Percentiles rank a stretch among this genome's conserved stretches.
These are phyloP conservation scores for Orthochromis indermauri DNA, from an alignment of 2,113 vertebrate genomes.

Conservation along the genomic window DNA sequence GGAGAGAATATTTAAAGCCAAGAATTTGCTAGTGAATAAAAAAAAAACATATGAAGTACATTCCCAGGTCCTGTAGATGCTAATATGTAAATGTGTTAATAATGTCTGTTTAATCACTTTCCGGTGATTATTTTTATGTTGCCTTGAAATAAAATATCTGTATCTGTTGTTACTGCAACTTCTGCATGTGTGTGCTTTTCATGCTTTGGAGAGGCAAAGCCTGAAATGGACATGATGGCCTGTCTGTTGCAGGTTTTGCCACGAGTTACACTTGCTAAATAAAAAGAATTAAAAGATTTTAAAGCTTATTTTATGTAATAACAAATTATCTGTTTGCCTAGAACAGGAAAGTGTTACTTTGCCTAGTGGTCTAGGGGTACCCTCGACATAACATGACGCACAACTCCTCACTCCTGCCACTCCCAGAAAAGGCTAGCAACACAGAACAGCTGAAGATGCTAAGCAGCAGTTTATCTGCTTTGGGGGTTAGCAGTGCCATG, in stretches of 20 bases:
- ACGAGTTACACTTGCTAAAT: background rate
- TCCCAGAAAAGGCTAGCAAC: background rate
- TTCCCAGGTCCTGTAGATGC: background rate
- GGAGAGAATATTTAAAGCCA: background rate
- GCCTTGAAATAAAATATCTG: accelerated
- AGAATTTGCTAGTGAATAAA: background rate
- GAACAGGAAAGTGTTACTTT: background rate
- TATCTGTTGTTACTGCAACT: accelerated
- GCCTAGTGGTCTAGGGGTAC: background rate
- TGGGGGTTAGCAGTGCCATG: background rate
- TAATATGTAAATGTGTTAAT: background rate
- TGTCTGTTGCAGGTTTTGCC: background rate
- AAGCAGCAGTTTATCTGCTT: background rate
- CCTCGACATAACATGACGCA: background rate
- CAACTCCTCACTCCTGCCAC: background rate
- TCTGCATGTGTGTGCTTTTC: background rate
- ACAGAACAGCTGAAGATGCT: background rate
- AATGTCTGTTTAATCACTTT: background rate
- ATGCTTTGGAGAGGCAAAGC: background rate
- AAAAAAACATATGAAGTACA: background rate
- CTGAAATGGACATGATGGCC: accelerated
- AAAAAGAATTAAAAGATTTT: background rate
- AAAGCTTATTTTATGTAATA: background rate
- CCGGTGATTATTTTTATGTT: background rate
- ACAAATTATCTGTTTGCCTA: accelerated